A percentile compares a stretch with the other conserved stretches of the same genome.
These are phyloP conservation scores for Amblyjoppa fuscipennis DNA, from an alignment of 2,888 invertebrate species.

Conservation along the genomic window DNA sequence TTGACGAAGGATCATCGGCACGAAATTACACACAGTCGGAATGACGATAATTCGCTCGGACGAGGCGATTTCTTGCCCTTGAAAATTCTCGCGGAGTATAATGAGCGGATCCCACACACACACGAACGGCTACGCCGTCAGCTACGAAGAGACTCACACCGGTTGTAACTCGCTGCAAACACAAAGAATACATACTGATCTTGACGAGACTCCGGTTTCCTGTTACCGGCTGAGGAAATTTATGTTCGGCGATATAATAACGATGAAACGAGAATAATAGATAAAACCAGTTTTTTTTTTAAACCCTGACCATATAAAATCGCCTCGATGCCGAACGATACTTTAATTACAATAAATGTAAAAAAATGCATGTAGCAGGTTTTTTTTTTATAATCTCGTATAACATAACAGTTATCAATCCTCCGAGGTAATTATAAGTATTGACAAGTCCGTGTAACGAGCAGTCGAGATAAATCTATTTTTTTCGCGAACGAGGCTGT, in stretches of 20 bases:
- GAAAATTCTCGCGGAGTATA: neutral
- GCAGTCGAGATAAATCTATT: neutral
- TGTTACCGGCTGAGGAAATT: neutral
- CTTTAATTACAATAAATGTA: neutral
- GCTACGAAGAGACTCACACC: neutral
- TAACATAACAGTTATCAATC: neutral
- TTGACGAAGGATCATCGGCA: neutral
- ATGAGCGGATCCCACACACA: neutral
- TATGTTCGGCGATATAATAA: neutral
- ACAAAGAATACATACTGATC: neutral
- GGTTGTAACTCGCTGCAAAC: neutral
- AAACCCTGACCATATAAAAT: neutral
- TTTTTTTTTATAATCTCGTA: neutral
- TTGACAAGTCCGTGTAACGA: neutral
- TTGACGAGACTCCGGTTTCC: neutral
- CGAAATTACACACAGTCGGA: constrained; percentile 1
- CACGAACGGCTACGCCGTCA: neutral
- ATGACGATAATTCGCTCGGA: constrained; percentile 7
- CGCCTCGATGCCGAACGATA: neutral
- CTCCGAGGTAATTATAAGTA: neutral
- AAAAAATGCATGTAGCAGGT: neutral
- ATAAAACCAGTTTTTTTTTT: neutral
- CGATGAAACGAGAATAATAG: neutral
- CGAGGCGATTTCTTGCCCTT: constrained; percentile 1
- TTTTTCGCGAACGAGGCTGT: neutral